Evolutionary conservation across 2,888 invertebrate species (phyloP), one percentile per base, ranked within the genome.

Genomic region (Nomada fabriciana): DNA sequence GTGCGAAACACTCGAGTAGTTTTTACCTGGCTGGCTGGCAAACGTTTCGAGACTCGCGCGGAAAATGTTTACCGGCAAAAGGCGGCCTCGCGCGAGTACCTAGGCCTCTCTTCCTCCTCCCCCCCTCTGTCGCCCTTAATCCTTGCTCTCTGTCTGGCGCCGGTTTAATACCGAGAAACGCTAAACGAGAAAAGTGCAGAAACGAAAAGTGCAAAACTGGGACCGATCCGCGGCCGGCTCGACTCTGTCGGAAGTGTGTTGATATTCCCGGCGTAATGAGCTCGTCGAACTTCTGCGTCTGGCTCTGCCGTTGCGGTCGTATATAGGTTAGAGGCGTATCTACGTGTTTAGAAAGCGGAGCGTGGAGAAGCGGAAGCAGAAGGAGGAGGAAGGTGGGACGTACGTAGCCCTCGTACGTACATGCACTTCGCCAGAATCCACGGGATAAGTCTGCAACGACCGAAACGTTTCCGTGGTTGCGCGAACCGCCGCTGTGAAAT

Each of bases 31-130:
- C 43, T 52, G 60, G 60, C 69, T 67, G 55, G 84, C 80, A 70
- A 82, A 76, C 82, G 79, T 85, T 89, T 88, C 83, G 83, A 79
- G 79, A 73, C 76, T 85, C 75, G 79, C 79, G 55, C 43, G 75
- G 82, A 80, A 80, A 84, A 87, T 87, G 84, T 89, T 89, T 89
- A 79, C 84, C 84, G 69, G 79, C 53, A 61, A 72, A 65, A 73
- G 86, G 77, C 79, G 76, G 71, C 78, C 83, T 81, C 78, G 81
- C 78, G 73, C 71, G 78, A 80, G 47, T 59, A 7, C 74, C 78
- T 65, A 69, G 29, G 50, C 42, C 47, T 59, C 10, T 13, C 25
- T 23, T 10, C 2, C 64, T 10, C 2, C 64, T 23, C 73, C 53
- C 64, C 59, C 59, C 50, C 29, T n/a, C 20, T 20, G 57, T n/a